phyloP scores from a whole-genome alignment of 2,888 invertebrate genomes.

The Tribolium freemani region DNA sequence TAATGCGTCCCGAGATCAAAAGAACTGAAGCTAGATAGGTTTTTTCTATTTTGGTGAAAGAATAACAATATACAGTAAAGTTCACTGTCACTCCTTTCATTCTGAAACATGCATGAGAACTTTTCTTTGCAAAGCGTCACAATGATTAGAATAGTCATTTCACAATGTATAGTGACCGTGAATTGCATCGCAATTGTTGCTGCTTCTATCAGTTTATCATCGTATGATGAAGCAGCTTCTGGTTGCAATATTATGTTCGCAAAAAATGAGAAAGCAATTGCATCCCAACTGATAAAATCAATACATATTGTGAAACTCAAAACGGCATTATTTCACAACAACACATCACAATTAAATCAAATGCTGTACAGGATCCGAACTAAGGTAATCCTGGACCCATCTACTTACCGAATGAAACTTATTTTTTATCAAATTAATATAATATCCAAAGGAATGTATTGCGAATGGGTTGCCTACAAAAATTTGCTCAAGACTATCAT shows the following conservation, averaged over 20 bases:
- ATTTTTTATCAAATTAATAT: too few species aligned
- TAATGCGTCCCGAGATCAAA: background rate
- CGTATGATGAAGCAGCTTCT: background rate
- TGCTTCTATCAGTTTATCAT: background rate
- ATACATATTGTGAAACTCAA: background rate
- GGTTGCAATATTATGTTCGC: background rate
- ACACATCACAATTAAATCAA: background rate
- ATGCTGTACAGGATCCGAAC: too few species aligned
- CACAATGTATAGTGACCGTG: background rate
- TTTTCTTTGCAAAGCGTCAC: background rate
- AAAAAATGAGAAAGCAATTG: background rate
- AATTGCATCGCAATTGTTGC: background rate
- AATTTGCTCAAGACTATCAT: too few species aligned
- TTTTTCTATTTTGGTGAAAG: background rate
- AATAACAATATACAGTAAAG: background rate
- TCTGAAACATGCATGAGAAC: background rate
- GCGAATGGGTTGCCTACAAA: too few species aligned
- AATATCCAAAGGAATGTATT: too few species aligned
- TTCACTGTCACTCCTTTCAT: background rate
- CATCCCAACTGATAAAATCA: background rate
- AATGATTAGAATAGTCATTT: background rate
- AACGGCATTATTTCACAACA: background rate
- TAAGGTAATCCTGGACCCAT: too few species aligned
- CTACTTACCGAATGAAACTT: too few species aligned
- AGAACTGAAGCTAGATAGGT: background rate